These are phyloP conservation scores for Stegophylla sp. DNA, from an alignment of 2,888 invertebrate genomes.

Conservation along the genomic window DNA sequence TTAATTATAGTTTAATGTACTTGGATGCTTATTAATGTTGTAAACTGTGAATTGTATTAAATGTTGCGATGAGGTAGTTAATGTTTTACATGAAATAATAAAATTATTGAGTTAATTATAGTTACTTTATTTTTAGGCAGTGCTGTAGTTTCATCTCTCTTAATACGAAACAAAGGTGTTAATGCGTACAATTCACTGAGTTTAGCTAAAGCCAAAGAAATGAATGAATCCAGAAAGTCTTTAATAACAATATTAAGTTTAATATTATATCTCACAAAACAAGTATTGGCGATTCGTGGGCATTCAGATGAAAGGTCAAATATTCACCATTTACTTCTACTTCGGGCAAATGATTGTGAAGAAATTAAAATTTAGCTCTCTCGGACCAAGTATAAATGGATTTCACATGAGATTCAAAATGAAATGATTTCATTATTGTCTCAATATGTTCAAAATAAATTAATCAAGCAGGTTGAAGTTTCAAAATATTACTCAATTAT, in stretches of 20 bases:
- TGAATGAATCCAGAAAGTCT: constrained; percentile 2
- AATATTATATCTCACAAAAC: constrained; percentile 12
- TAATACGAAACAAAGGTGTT: constrained; percentile 14
- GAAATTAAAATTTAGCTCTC: constrained; percentile 27
- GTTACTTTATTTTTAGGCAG: constrained; percentile 17
- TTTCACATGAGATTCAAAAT: constrained; percentile 58
- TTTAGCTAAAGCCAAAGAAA: constrained; percentile 17
- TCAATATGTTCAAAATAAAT: constrained; percentile 39
- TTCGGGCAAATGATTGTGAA: constrained; percentile 21
- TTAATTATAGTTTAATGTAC: constrained; percentile 7
- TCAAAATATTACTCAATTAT: constrained; percentile 53
- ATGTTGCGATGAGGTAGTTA: too few relatives aligned
- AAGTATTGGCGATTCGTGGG: constrained; percentile 42
- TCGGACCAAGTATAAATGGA: constrained; percentile 55
- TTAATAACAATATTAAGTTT: constrained; percentile 9
- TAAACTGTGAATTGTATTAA: too few relatives aligned
- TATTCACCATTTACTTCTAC: neutral
- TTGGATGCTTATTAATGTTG: constrained; percentile 12
- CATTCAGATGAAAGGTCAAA: constrained; percentile 60
- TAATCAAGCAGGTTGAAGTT: constrained; percentile 44
- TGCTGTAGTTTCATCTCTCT: constrained; percentile 17
- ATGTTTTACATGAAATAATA: too few relatives aligned
- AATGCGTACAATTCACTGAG: constrained; percentile 9
- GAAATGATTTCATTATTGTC: constrained; percentile 60
- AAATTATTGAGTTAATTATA: too few relatives aligned